Evolutionary conservation across 2,888 invertebrate genomes (phyloP).

Genomic region (Patella caerulea): DNA sequence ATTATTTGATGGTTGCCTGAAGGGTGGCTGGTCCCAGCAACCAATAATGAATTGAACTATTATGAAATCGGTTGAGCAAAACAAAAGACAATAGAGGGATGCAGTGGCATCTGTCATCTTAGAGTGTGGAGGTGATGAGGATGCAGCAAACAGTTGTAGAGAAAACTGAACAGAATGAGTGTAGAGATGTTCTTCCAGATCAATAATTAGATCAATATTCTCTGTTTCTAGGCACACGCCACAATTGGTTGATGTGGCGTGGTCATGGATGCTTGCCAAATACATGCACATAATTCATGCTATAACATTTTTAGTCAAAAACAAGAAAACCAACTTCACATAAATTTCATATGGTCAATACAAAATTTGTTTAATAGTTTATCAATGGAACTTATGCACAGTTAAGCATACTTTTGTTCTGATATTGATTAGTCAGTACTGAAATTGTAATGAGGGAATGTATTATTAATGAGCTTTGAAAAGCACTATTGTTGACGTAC

Average conservation of each 20-base stretch:
- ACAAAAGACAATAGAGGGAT: neutral
- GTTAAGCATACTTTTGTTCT: neutral
- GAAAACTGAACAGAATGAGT: too few species aligned
- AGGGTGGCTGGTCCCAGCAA: too few species aligned
- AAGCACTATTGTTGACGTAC: neutral
- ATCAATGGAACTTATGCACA: neutral
- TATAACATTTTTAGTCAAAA: too few species aligned
- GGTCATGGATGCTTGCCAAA: too few species aligned
- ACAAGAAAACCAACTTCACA: too few species aligned
- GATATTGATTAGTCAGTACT: neutral
- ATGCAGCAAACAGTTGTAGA: slow-evolving; percentile 6
- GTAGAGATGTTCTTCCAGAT: neutral
- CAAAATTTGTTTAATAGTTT: neutral
- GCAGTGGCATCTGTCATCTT: slow-evolving; percentile 6
- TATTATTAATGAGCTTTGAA: slow-evolving; percentile 6
- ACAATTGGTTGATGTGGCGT: neutral
- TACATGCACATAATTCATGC: too few species aligned
- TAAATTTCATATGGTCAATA: too few species aligned
- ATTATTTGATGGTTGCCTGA: too few species aligned
- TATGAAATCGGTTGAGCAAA: too few species aligned
- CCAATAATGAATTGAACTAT: too few species aligned
- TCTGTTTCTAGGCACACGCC: neutral
- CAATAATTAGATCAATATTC: slow-evolving; percentile 8
- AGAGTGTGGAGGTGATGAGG: neutral
- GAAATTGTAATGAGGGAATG: slow-evolving; percentile 12